Evolutionary conservation across 2,113 vertebrate genomes (phyloP), one percentile per base, ranked within the genome.

Genomic region (Ariopsis seemanni): DNA sequence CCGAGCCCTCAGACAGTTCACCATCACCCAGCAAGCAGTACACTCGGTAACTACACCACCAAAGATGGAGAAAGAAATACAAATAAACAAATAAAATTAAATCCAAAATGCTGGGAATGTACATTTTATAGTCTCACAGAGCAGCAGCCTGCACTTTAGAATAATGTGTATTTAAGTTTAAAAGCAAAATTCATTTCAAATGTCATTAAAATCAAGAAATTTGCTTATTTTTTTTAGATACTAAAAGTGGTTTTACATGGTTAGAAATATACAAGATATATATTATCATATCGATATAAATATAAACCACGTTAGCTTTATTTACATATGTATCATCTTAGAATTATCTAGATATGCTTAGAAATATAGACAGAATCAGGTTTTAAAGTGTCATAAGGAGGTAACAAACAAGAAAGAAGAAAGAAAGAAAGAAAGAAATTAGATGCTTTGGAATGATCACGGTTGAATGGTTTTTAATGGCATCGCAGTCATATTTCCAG

Each of bases 1-100:
- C 97, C 0, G 97, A 96, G 34, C 98, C 97, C 93, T 99, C 97
- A 0, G 97, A 98, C 86, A 97, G 90, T 93, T 99, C 97, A 7
- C 97, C 97, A 74, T 99, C 98, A 75, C 98, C 98, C 90, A 99
- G 91, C 92, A 99, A 74, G 91, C 97, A 99, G 90, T 95, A 99
- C 83, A 98, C 97, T 2, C 96, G 96, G 91, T 97, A 98, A 91
- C 98, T 99, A 92, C 12, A 89, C 17, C 8, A n/a, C 4, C 22
- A 80, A 30, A 69, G 57, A 65, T 11, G 7, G 25, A 53, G 17
- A 57, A 7, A 7, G 2, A 80, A 10, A 52, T 53, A 20, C 3
- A 62, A 25, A 34, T 1, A 55, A 5, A 55, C 2, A n/a, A 82
- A 14, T 14, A 42, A 7, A 17, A 63, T 22, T 6, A 27, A 34